Base-by-base conservation (phyloP, 2,888 invertebrate species). In the Odontothrips loti region DNA sequence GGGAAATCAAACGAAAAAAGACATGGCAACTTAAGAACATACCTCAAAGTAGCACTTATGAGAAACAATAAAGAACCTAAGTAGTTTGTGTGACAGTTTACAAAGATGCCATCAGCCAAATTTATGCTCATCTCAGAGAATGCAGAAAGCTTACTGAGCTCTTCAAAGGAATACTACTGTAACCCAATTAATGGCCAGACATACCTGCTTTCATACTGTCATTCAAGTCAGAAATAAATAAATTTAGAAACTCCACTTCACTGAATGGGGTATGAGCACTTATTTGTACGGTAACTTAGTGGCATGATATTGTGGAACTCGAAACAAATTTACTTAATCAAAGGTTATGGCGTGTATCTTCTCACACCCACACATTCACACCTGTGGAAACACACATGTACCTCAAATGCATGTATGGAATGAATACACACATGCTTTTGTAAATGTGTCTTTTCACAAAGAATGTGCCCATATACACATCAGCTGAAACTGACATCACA, bases 201-300 rank as follows among this genome's bases (percentile, higher is more conserved):
- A 23, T 75, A 12, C 27, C 27, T 27, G 68, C 12, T 27, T 75
- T 75, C 27, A 12, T 27, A 75, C 68, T 27, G 27, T 75, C 27
- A 12, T 75, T 75, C 10, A 23, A 12, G 20, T 58, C 58, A 20
- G 58, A 58, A 17, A 58, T 20, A 58, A 58, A 58, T 58, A 58
- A 20, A 58, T 20, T 58, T 75, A 9, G 27, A 75, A 27, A 75
- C 58, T 58, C 20, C 58, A 58, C 12, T 27, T 75, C 27, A 6
- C 68, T 27, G 68, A 75, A 75, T 23, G 27, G 68, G 68, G 23
- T 75, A 75, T 75, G 68, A 27, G 23, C 27, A 27, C 68, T 75
- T 75, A 75, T 75, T 27, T 75, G 68, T 75, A 75, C 68, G 68
- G 68, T 75, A 75, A 75, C 68, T 75, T 75, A 75, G 68, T 75